phyloP scores from a whole-genome alignment of 2,113 vertebrate genomes.

The Perca schrenkii region DNA sequence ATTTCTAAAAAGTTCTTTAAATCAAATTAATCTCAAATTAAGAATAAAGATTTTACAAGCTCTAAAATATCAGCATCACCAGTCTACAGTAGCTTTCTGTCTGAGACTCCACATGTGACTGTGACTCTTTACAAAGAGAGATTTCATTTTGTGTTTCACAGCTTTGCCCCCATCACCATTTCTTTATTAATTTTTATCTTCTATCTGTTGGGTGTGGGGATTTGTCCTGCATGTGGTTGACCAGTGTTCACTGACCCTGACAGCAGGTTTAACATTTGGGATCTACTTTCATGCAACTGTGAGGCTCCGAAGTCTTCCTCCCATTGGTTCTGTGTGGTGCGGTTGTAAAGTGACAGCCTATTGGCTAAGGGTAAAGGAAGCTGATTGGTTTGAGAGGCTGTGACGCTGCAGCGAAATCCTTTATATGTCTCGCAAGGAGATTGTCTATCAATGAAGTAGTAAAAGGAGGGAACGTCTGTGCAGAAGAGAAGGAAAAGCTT shows the following conservation, averaged over 20 bases:
- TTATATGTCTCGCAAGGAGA: slow-evolving; percentile 74
- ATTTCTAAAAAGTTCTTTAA: background rate
- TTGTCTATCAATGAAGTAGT: slow-evolving; percentile 88
- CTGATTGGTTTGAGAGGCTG: slow-evolving; percentile 50
- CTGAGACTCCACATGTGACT: background rate
- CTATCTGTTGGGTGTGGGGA: slow-evolving; percentile 6
- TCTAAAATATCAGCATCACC: background rate
- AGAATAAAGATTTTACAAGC: background rate
- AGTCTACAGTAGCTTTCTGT: background rate
- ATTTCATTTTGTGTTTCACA: slow-evolving; percentile 37
- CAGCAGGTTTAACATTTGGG: slow-evolving; percentile 74
- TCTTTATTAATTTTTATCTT: background rate
- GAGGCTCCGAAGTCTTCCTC: slow-evolving; percentile 4
- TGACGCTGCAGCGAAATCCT: slow-evolving; percentile 62
- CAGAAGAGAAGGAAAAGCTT: slow-evolving; percentile 63
- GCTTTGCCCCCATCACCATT: background rate
- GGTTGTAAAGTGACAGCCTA: slow-evolving; percentile 37
- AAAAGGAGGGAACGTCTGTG: slow-evolving; percentile 65
- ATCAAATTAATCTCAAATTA: background rate
- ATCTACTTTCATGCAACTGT: slow-evolving; percentile 60
- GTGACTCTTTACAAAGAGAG: background rate
- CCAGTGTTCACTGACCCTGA: slow-evolving; percentile 25
- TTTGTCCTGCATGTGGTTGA: slow-evolving; percentile 7
- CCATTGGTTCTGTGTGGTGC: background rate
- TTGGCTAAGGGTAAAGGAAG: slow-evolving; percentile 56